phyloP scores from a whole-genome alignment of 1,140 invertebrate genomes.

The Hirudo medicinalis region DNA sequence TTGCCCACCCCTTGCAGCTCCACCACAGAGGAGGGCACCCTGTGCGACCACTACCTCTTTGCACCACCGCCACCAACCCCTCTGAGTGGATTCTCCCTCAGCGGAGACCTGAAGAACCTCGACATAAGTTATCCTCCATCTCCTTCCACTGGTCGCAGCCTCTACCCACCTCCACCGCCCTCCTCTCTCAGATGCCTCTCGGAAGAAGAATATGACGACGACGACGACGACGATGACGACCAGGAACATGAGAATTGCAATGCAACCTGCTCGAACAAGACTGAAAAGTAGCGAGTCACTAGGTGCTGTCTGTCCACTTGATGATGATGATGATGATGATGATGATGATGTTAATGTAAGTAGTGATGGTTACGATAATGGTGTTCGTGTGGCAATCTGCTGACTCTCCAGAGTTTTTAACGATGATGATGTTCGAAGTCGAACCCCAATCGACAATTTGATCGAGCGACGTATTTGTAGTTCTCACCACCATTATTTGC shows the following conservation, averaged over 20 bases:
- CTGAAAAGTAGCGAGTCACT: background rate
- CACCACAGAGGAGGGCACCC: slow-evolving; percentile 70
- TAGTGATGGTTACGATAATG: background rate
- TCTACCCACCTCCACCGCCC: slow-evolving; percentile 59
- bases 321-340: background rate
- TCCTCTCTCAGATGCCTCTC: slow-evolving; percentile 32
- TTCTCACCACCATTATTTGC: too few relatives aligned
- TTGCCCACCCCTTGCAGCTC: slow-evolving; percentile 86
- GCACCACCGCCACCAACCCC: slow-evolving; percentile 70
- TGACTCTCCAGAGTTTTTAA: too few relatives aligned
- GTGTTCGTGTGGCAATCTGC: background rate
- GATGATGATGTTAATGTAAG: background rate
- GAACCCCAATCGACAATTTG: too few relatives aligned
- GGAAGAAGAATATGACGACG: slow-evolving; percentile 12
- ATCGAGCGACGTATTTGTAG: too few relatives aligned
- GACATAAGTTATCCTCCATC: slow-evolving; percentile 58
- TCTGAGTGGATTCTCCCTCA: slow-evolving; percentile 48
- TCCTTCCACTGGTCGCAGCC: slow-evolving; percentile 53
- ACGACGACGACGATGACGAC: background rate
- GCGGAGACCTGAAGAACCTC: slow-evolving; percentile 58
- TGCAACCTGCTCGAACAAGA: background rate
- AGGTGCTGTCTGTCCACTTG: background rate
- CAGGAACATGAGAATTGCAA: background rate
- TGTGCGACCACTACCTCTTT: slow-evolving; percentile 47
- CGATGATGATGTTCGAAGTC: too few relatives aligned